These are phyloP conservation scores for Linnaemya tessellans DNA, from an alignment of 2,888 invertebrate genomes.

Conservation along the genomic window DNA sequence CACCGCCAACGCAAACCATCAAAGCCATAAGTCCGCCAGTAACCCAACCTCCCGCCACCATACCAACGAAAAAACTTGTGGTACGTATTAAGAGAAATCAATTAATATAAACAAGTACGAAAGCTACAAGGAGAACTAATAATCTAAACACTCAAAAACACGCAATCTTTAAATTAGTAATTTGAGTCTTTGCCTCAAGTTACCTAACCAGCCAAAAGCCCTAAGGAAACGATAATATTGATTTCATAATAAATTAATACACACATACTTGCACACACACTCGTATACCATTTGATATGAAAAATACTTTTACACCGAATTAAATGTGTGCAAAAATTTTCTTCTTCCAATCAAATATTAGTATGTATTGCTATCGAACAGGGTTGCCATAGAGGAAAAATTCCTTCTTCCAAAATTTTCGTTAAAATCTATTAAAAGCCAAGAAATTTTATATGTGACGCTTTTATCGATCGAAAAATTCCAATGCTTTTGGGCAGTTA, in stretches of 20 bases:
- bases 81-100: constrained; percentile 78
- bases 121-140: neutral
- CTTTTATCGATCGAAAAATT: no score
- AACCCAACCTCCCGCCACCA: constrained; percentile 80
- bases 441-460: no score
- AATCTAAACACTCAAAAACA: neutral
- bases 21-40: constrained; percentile 83
- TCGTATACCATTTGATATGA: neutral
- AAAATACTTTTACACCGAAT: neutral
- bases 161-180: neutral
- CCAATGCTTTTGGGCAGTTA: no score
- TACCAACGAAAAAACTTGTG: constrained; percentile 83
- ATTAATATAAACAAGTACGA: neutral
- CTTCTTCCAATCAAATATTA: no score
- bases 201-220: neutral
- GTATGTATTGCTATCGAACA: no score
- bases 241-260: neutral
- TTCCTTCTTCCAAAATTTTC: no score
- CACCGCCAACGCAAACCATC: constrained; percentile 83
- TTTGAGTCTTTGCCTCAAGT: neutral
- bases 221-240: neutral
- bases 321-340: neutral
- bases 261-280: no score
- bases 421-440: no score
- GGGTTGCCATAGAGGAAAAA: no score